These are phyloP conservation scores for Stegodyphus dumicola DNA, from an alignment of 1,140 invertebrate genomes.

Conservation along the genomic window DNA sequence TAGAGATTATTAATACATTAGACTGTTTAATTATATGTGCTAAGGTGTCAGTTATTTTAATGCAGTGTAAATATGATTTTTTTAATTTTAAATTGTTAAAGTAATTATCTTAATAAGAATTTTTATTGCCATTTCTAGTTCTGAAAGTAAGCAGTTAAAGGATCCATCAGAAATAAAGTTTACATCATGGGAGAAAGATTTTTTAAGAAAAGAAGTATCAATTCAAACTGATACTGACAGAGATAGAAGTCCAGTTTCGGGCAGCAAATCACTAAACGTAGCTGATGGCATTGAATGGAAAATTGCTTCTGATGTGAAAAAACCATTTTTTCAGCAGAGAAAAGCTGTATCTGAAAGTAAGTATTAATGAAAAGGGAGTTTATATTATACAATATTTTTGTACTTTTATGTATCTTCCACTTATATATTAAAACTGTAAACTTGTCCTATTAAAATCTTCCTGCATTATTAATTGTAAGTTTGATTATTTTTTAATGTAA, in stretches of 20 bases:
- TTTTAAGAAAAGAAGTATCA: conserved; percentile 13
- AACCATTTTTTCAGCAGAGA: conserved; percentile 3
- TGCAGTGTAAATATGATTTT: not conserved
- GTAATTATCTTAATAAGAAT: not conserved
- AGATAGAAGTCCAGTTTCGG: not conserved
- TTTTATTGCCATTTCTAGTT: not conserved
- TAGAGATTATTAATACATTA: too few species aligned
- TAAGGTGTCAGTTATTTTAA: too few species aligned
- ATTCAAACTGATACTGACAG: not conserved
- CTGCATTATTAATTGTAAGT: too few species aligned
- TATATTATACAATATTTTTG: too few species aligned
- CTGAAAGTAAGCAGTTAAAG: not conserved
- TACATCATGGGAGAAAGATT: conserved; percentile 43
- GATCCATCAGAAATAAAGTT: conserved; percentile 18
- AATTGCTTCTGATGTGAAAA: not conserved
- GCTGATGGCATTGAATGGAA: conserved; percentile 20
- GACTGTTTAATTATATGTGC: too few species aligned
- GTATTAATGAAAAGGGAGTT: not conserved
- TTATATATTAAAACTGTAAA: too few species aligned
- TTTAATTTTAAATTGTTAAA: not conserved
- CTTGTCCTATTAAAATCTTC: too few species aligned
- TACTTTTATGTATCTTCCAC: too few species aligned
- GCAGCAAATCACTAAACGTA: not conserved
- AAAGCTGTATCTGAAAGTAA: not conserved
- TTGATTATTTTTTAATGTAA: too few species aligned